Base-by-base conservation (phyloP, 2,888 invertebrate species). In the Zootermopsis nevadensis region DNA sequence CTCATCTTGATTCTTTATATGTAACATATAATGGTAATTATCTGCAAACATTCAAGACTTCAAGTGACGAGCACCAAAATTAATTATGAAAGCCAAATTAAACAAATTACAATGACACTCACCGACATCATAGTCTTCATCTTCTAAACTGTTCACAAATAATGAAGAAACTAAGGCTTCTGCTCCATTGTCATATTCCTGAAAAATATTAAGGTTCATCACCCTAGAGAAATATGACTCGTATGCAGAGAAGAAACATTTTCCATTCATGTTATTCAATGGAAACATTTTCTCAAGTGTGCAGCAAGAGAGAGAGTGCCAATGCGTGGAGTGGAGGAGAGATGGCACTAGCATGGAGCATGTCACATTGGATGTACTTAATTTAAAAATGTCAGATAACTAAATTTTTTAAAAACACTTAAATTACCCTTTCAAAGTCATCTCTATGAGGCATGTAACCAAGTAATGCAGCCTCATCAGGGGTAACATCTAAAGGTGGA, bases 401-500 rank as follows among this genome's bases (percentile, higher is more conserved):
- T 15, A 19, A 4, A 15, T 15, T 19, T 48, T 48, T 4, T 15
- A 48, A 48, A 4, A 19, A 48, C 19, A 48, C n/a, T 33, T 7
- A 74, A 27, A 35, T 27, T 74, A 96, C 96, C 89, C 96, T 93
- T 91, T 98, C 98, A 91, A 98, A 99, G 89, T 98, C 98, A 92
- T 98, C 98, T 88, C 98, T 93, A 88, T 97, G 95, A 3, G 98
- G 96, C 96, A 98, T 98, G 88, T 98, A 99, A 2, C 97, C 97
- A 19, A 99, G 91, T 87, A 97, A 95, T 55, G 94, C 91, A 53
- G 98, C 97, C 90, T 99, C 98, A 88, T 97, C 97, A 0, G 93
- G 90, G 19, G 94, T 93, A 82, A 97, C 93, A 86, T 97, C 97
- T 38, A 96, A 89, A 1, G 97, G 95, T 55, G 97, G 96, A 82